Evolutionary conservation across 2,797 vertebrate species (phyloP).

Genomic region (Acipenser ruthenus): DNA sequence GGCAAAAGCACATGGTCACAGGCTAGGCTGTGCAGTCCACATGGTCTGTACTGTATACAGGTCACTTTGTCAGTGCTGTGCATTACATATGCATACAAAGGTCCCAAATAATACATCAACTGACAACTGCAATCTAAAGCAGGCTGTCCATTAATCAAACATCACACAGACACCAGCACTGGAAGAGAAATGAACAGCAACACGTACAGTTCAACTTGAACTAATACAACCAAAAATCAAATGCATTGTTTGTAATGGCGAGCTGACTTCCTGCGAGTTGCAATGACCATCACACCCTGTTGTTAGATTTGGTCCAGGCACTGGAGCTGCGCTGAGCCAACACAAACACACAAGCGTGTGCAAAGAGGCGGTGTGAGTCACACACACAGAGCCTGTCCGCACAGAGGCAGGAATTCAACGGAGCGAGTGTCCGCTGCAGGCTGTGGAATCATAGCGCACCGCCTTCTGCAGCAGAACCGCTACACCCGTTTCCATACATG

Average conservation of each 20-base stretch:
- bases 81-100: conserved; percentile 16
- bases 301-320: too few species aligned
- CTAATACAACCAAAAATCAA: not conserved
- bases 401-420: too few species aligned
- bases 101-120: conserved; percentile 13
- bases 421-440: too few species aligned
- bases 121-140: conserved; percentile 20
- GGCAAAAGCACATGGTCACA: conserved; percentile 7
- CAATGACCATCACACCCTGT: not conserved
- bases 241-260: not conserved
- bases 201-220: not conserved
- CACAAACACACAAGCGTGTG: too few species aligned
- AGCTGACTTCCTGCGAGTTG: not conserved
- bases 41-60: too few species aligned
- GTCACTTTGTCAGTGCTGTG: not conserved
- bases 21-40: not conserved
- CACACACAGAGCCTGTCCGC: too few species aligned
- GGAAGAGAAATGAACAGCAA: not conserved
- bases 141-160: not conserved
- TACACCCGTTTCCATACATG: too few species aligned
- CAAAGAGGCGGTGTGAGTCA: too few species aligned
- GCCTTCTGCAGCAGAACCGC: too few species aligned
- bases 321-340: not conserved
- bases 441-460: too few species aligned
- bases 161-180: not conserved